Evolutionary conservation across 2,888 invertebrate species (phyloP).

Genomic region (Cantharis rustica): DNA sequence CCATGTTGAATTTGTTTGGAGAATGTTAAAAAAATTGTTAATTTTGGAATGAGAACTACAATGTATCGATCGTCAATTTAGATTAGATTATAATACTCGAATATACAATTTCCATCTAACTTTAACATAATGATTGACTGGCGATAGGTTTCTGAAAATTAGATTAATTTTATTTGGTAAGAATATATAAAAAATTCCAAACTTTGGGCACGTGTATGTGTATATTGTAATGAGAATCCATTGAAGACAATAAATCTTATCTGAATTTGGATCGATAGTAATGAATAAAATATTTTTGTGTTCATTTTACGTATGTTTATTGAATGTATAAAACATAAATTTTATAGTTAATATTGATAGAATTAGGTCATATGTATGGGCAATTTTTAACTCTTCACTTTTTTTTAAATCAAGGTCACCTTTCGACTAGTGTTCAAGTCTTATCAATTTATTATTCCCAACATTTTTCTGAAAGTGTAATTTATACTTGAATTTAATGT

Average conservation of each 20-base stretch:
- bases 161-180: not conserved
- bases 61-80: too few species aligned
- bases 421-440: not conserved
- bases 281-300: conserved; percentile 3
- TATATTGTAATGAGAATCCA: not conserved
- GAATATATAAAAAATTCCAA: not conserved
- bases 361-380: not conserved
- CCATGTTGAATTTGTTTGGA: too few species aligned
- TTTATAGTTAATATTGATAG: not conserved
- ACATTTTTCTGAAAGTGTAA: not conserved
- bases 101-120: not conserved
- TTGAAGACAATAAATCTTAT: not conserved
- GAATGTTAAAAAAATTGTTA: too few species aligned
- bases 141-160: not conserved
- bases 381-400: not conserved
- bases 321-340: not conserved
- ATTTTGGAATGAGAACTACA: too few species aligned
- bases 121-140: not conserved
- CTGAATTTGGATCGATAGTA: not conserved
- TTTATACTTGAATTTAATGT: not conserved
- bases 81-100: too few species aligned
- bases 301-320: not conserved
- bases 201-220: not conserved
- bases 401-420: not conserved
- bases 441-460: not conserved